These are phyloP conservation scores for Axinella damicornis DNA, from an alignment of 37 sponge, comb jelly and placozoan genomes.

Conservation along the genomic window DNA sequence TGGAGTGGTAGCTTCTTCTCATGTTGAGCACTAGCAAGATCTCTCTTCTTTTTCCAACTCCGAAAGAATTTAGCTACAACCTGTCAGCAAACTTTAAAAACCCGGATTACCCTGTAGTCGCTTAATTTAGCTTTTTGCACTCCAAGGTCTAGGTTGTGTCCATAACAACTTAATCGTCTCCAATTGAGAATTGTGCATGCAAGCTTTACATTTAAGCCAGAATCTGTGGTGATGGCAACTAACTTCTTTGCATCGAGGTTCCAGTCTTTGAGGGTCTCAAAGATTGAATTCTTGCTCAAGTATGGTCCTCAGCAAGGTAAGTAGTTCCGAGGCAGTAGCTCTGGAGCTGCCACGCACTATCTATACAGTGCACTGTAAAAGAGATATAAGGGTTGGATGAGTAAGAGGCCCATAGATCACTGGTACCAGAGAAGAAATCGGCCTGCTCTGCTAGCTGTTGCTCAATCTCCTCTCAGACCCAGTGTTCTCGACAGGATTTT, in stretches of 20 bases:
- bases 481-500: too few relatives aligned
- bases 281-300: conserved; percentile 28
- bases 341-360: conserved; percentile 27
- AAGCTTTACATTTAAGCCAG: conserved; percentile 48
- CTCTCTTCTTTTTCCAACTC: conserved; percentile 45
- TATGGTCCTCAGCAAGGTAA: conserved; percentile 39
- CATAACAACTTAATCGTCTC: too few relatives aligned
- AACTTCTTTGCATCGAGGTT: not conserved
- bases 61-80: conserved; percentile 21
- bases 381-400: conserved; percentile 29
- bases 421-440: conserved; percentile 7
- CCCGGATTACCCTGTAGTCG: not conserved
- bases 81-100: not conserved
- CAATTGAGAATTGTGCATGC: too few relatives aligned
- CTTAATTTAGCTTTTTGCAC: too few relatives aligned
- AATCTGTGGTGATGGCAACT: conserved; percentile 42
- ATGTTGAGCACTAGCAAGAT: conserved; percentile 35
- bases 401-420: conserved; percentile 51
- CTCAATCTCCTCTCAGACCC: not conserved
- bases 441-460: not conserved
- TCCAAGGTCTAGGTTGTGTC: too few relatives aligned
- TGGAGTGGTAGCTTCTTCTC: conserved; percentile 24
- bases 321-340: conserved; percentile 29
- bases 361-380: conserved; percentile 47
- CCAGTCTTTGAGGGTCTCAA: conserved; percentile 26